A percentile compares a stretch with the other conserved stretches of the same genome.
These are phyloP conservation scores for Cygnus olor DNA, from an alignment of 2,797 vertebrate species.

Conservation along the genomic window DNA sequence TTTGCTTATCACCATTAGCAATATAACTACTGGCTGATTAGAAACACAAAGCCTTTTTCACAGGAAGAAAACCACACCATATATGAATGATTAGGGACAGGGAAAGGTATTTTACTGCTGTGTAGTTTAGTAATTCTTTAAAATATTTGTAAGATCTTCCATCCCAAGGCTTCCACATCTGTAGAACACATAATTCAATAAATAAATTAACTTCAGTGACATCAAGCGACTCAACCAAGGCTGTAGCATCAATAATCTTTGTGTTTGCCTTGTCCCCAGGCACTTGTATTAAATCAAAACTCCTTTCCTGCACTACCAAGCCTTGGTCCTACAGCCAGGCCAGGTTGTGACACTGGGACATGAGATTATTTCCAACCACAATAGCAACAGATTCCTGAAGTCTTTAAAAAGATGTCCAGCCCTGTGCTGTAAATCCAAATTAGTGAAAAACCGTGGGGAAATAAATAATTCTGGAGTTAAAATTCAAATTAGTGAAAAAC, in stretches of 20 bases:
- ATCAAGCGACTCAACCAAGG: not conserved
- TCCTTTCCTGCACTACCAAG: not conserved
- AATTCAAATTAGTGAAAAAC: not conserved
- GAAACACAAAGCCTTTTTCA: slow-evolving; percentile 22
- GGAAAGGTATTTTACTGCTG: not conserved
- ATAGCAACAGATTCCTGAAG: not conserved
- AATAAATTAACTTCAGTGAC: not conserved
- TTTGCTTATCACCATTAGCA: slow-evolving; percentile 37
- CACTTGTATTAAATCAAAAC: not conserved
- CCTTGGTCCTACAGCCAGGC: not conserved
- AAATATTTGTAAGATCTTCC: not conserved
- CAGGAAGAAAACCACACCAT: not conserved
- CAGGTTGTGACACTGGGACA: not conserved
- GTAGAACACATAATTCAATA: not conserved
- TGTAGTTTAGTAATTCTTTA: not conserved
- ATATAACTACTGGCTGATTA: slow-evolving; percentile 1
- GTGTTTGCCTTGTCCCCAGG: not conserved
- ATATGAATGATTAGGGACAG: not conserved
- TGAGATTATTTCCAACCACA: not conserved
- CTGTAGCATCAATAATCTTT: not conserved
- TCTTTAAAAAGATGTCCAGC: not conserved
- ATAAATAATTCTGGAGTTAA: not conserved
- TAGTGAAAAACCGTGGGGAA: not conserved
- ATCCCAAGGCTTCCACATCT: not conserved
- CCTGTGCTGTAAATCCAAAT: not conserved